Conservation (phyloP, 1,140 invertebrate species). For the Drosophila sturtevanti region DNA sequence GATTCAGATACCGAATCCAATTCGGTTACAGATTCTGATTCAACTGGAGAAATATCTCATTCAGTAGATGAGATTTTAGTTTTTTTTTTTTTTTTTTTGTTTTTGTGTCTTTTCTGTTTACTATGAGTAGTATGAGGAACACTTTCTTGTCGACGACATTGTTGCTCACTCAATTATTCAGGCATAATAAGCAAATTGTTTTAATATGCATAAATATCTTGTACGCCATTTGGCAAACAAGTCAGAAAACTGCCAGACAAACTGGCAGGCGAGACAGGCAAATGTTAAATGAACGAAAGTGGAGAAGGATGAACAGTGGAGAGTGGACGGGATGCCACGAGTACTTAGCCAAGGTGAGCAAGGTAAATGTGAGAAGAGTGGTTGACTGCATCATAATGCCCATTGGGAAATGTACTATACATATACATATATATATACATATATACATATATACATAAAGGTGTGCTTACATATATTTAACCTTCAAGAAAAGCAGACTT, state of each 20-base stretch:
- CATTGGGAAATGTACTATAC: constrained; percentile 33
- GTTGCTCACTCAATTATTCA: constrained; percentile 77
- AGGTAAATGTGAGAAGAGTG: neutral
- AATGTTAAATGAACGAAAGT: neutral
- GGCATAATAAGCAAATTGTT: constrained; percentile 82
- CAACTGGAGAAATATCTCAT: no score
- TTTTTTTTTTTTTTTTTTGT: no score
- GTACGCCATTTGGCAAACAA: constrained; percentile 80
- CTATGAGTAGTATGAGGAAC: neutral
- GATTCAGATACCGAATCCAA: constrained; percentile 25
- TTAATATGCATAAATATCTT: constrained; percentile 82
- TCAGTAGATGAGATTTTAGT: no score
- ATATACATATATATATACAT: neutral
- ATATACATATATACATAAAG: constrained; percentile 40
- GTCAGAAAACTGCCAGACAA: constrained; percentile 76
- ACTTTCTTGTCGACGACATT: constrained; percentile 30
- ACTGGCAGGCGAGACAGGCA: constrained; percentile 51
- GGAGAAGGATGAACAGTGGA: neutral
- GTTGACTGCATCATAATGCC: constrained; percentile 46
- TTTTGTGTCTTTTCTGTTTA: no score
- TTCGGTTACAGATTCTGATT: neutral
- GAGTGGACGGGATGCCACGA: neutral
- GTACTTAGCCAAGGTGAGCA: constrained; percentile 8
- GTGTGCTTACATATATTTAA: constrained; percentile 80
- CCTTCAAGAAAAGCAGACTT: constrained; percentile 74